Evolutionary conservation across 2,888 invertebrate genomes (phyloP), one percentile per base, ranked within the genome.

Genomic region (Rhaphigaster nebulosa): DNA sequence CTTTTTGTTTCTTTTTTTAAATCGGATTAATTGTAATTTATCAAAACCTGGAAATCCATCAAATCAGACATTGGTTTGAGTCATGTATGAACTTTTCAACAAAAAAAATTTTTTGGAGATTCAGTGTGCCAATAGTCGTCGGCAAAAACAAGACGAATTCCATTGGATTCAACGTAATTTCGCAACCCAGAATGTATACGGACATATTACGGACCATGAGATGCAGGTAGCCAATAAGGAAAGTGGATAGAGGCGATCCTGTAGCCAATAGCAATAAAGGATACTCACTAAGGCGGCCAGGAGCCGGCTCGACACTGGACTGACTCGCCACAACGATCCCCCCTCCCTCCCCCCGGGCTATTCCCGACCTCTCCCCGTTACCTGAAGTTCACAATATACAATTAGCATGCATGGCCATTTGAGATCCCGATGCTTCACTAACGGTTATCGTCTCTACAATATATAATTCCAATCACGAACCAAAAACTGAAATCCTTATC

Each of bases 281-380:
- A 70, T 70, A 70, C 70, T 70, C 70, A 70, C 70, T 70, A 34
- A 70, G 70, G 70, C 70, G 84, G 84, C 45, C 41, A 45, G 84
- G 5, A 34, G 84, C 84, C 84, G 84, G 84, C 84, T 84, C 41
- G 23, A 84, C 84, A 84, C 84, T 84, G 84, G 41, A 41, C 84
- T 41, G 84, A 84, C 84, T 45, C 84, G 41, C 41, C 84, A 41
- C 84, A 38, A n/a, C 13, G 18, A 23, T 20, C 8, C 76, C 34
- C 70, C 70, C 34, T 26, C 84, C 80, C 20, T 26, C 41, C 84
- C 45, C 84, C 70, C 8, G 18, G 5, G 10, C 34, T 20, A 34
- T 70, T 13, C 70, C 38, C 70, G 34, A 34, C 70, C 70, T 12
- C 70, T 70, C 70, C 70, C 70, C 70, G 70, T 70, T 70, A 70